Conservation (phyloP, 2,797 vertebrate genomes). For the Cossypha polioptera region DNA sequence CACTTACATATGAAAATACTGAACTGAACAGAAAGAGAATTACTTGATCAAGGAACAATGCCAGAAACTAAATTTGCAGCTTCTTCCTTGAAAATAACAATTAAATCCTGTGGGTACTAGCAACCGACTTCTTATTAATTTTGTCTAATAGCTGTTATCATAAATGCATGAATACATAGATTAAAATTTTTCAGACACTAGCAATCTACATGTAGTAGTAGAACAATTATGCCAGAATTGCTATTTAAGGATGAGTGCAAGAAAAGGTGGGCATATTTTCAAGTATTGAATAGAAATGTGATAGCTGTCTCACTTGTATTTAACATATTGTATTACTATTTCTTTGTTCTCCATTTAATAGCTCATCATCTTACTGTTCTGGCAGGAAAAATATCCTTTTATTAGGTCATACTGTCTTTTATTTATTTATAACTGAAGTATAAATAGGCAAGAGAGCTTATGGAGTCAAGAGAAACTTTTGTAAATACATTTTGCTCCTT, state of each 20-base stretch:
- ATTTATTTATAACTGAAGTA: not conserved
- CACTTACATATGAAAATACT: not conserved
- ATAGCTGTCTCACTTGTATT: not conserved
- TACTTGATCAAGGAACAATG: not conserved
- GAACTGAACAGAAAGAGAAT: not conserved
- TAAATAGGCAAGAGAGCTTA: not conserved
- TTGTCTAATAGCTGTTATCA: not conserved
- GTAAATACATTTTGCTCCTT: not conserved
- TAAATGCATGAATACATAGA: not conserved
- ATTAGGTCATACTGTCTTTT: not conserved
- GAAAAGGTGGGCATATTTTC: not conserved
- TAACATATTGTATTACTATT: not conserved
- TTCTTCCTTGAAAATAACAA: conserved; percentile 28
- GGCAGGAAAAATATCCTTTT: not conserved
- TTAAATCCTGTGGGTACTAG: not conserved
- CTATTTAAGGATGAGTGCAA: not conserved
- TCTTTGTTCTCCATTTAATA: not conserved
- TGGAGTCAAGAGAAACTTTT: not conserved
- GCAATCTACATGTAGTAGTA: not conserved
- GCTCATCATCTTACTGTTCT: not conserved
- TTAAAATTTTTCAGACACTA: not conserved
- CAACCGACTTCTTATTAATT: not conserved
- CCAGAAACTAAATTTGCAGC: not conserved
- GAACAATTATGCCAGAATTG: not conserved
- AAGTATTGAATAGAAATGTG: not conserved